A percentile compares a stretch with the other conserved stretches of the same genome.
Conservation (phyloP, 2,888 invertebrate genomes). For the Agriopis leucophaearia region DNA sequence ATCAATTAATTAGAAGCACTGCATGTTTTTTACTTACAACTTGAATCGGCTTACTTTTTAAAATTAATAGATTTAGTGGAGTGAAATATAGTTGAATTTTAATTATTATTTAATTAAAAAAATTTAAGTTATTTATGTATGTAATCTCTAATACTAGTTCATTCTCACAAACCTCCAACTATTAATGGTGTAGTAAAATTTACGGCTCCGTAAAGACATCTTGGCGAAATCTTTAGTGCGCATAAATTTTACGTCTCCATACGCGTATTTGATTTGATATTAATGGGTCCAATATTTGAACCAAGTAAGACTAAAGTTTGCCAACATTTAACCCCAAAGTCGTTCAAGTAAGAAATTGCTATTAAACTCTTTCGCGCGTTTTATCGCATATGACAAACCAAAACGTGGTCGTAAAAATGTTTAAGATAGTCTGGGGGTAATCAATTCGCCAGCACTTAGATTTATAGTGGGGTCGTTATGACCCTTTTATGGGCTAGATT, state of each 20-base stretch:
- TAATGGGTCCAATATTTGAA: conserved; percentile 30
- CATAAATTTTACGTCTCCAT: conserved; percentile 40
- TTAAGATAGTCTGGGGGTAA: conserved; percentile 59
- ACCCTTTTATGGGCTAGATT: conserved; percentile 38
- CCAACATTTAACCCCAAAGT: conserved; percentile 30
- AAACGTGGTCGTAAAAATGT: conserved; percentile 61
- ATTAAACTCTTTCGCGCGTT: conserved; percentile 46
- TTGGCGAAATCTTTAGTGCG: conserved; percentile 34
- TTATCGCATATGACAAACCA: conserved; percentile 42
- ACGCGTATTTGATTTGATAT: conserved; percentile 37
- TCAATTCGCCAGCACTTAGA: conserved; percentile 63
- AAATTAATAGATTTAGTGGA: not conserved
- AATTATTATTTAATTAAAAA: too few relatives aligned
- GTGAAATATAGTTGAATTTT: too few relatives aligned
- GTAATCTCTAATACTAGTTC: too few relatives aligned
- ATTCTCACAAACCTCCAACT: not conserved
- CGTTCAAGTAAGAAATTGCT: conserved; percentile 23
- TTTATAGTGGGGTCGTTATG: conserved; percentile 60
- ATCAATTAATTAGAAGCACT: conserved; percentile 38
- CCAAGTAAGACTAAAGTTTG: not conserved
- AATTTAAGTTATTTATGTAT: not conserved
- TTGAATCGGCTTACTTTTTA: not conserved
- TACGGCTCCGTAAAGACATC: conserved; percentile 33
- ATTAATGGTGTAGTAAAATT: conserved; percentile 35
- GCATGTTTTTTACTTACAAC: not conserved